Percentiles rank a stretch among this genome's conserved stretches.
Conservation (phyloP, 1,140 invertebrate genomes). For the Camponotus vicinus region DNA sequence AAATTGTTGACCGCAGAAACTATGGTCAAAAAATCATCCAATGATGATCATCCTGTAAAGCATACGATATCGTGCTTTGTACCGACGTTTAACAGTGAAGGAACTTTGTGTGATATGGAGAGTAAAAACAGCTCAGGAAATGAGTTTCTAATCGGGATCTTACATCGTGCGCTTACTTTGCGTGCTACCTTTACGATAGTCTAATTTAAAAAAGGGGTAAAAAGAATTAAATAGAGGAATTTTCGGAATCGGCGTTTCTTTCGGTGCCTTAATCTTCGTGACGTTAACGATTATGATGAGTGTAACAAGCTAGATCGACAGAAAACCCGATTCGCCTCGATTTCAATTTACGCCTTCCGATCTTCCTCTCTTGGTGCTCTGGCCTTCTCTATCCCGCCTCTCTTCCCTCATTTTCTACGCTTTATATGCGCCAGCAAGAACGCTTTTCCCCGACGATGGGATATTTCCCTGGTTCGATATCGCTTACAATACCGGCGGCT, state of each 20-base stretch:
- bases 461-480: conserved; percentile 53
- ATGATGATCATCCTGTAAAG: background rate
- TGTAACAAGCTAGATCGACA: conserved; percentile 68
- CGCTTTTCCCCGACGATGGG: conserved; percentile 9
- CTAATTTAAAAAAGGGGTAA: conserved; percentile 52
- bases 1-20: background rate
- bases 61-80: conserved; percentile 32
- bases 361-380: background rate
- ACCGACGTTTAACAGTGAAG: conserved; percentile 36
- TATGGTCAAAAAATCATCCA: background rate
- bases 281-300: conserved; percentile 73
- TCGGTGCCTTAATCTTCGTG: conserved; percentile 56
- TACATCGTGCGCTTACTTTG: conserved; percentile 63
- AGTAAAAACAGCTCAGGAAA: conserved; percentile 63
- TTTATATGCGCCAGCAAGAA: conserved; percentile 52
- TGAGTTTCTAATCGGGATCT: conserved; percentile 65
- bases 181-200: conserved; percentile 39
- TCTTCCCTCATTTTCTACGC: conserved; percentile 64
- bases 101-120: conserved; percentile 37
- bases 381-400: conserved; percentile 21
- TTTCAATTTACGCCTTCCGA: conserved; percentile 68
- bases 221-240: conserved; percentile 52
- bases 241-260: conserved; percentile 26
- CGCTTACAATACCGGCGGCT: conserved; percentile 44
- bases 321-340: conserved; percentile 57